Percentiles rank a stretch among this genome's conserved stretches.
These are phyloP conservation scores for Drosophila leonis DNA, from an alignment of 2,888 invertebrate genomes.

Conservation along the genomic window DNA sequence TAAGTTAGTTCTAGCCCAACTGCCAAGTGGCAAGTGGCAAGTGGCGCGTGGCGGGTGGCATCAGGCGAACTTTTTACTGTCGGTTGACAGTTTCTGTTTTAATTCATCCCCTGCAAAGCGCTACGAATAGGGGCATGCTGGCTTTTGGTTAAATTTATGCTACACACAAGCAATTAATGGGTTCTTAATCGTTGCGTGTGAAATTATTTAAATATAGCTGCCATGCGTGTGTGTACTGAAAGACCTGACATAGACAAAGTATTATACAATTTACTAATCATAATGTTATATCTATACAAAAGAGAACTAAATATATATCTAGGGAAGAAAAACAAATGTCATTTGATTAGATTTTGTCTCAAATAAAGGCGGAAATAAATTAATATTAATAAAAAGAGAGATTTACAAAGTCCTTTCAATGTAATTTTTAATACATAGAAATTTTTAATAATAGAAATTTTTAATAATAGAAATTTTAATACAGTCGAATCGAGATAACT, in stretches of 20 bases:
- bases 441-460: no score
- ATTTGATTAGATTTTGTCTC: no score
- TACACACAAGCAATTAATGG: neutral
- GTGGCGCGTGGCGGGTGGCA: neutral
- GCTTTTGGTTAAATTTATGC: neutral
- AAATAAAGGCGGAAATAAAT: neutral
- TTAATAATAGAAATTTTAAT: no score
- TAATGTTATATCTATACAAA: neutral
- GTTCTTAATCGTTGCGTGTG: neutral
- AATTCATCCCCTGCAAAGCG: neutral
- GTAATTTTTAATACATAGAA: no score
- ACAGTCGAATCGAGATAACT: no score
- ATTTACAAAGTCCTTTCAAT: no score
- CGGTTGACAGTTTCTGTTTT: slow-evolving; percentile 9
- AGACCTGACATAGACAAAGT: neutral
- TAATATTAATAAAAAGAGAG: neutral
- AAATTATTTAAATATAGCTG: neutral
- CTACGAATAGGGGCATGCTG: neutral
- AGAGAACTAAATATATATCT: no score
- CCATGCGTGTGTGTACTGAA: neutral
- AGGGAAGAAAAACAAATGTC: no score
- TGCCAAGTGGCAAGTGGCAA: neutral
- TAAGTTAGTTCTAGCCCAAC: slow-evolving; percentile 42
- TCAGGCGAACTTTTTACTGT: slow-evolving; percentile 28
- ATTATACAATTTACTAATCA: neutral